Conservation (phyloP, 92 coral and sea anemone genomes). For the Bergia puertoricense region DNA sequence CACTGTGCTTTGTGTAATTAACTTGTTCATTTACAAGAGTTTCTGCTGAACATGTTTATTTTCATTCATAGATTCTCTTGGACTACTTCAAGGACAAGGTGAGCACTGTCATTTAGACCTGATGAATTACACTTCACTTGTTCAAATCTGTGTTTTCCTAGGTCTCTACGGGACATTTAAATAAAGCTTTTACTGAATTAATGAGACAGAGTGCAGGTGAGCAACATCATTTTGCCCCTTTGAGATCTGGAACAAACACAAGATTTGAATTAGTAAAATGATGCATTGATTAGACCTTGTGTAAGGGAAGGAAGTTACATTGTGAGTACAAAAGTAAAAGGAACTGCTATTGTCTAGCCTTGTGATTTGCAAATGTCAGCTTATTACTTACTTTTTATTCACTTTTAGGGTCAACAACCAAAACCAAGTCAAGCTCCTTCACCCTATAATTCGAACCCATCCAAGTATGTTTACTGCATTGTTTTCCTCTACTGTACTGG, state of each 20-base stretch:
- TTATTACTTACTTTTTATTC: not conserved
- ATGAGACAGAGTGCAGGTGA: too few species aligned
- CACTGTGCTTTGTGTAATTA: not conserved
- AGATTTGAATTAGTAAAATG: too few species aligned
- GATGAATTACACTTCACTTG: not conserved
- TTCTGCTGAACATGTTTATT: not conserved
- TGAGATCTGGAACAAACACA: too few species aligned
- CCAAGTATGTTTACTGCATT: not conserved
- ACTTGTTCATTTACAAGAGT: not conserved
- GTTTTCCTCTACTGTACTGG: not conserved
- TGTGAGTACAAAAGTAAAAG: too few species aligned
- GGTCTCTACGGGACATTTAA: too few species aligned
- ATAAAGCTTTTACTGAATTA: too few species aligned
- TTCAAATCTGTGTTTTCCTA: not conserved
- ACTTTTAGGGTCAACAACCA: conserved; percentile 13
- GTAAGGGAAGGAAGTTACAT: too few species aligned
- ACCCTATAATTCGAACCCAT: conserved; percentile 29
- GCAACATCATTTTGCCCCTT: too few species aligned
- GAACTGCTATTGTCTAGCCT: not conserved
- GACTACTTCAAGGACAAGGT: conserved; percentile 82
- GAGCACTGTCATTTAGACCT: not conserved
- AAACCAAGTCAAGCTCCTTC: conserved; percentile 32
- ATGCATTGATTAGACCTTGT: too few species aligned
- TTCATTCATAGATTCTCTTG: conserved; percentile 65
- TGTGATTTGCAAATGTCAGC: not conserved